Conservation (phyloP, 2,888 invertebrate species). For the Yponomeuta cagnagella region DNA sequence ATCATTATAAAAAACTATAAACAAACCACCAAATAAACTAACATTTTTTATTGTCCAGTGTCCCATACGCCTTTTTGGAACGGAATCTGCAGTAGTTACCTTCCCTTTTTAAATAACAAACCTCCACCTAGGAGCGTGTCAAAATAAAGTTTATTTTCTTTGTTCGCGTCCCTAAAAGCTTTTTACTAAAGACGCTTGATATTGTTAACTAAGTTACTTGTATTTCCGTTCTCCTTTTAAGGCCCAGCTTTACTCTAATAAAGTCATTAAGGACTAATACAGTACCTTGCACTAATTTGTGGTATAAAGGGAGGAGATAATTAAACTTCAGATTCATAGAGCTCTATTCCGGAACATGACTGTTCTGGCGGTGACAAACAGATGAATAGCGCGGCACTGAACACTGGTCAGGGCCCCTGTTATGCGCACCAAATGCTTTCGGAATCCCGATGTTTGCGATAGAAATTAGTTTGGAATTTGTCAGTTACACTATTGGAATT, state of each 20-base stretch:
- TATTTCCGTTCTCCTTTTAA: neutral
- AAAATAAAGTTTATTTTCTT: neutral
- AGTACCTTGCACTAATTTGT: neutral
- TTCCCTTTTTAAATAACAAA: neutral
- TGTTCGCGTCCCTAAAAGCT: neutral
- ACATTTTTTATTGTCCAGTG: too few species aligned
- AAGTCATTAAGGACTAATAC: neutral
- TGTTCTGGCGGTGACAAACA: neutral
- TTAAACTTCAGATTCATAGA: neutral
- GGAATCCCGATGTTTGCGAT: too few species aligned
- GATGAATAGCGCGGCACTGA: neutral
- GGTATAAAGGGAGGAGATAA: neutral
- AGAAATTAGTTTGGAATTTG: too few species aligned
- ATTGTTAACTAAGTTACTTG: slow-evolving; percentile 1
- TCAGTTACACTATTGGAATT: too few species aligned
- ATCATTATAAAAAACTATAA: too few species aligned
- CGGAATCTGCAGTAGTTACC: neutral
- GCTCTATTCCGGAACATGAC: neutral
- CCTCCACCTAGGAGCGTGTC: neutral
- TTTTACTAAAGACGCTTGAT: neutral
- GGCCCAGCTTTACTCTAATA: neutral
- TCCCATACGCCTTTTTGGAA: too few species aligned
- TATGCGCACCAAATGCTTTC: too few species aligned
- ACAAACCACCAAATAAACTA: too few species aligned
- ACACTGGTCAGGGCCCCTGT: neutral